Conservation (phyloP, 2,797 vertebrate genomes). For the Anisognathus igniventris region DNA sequence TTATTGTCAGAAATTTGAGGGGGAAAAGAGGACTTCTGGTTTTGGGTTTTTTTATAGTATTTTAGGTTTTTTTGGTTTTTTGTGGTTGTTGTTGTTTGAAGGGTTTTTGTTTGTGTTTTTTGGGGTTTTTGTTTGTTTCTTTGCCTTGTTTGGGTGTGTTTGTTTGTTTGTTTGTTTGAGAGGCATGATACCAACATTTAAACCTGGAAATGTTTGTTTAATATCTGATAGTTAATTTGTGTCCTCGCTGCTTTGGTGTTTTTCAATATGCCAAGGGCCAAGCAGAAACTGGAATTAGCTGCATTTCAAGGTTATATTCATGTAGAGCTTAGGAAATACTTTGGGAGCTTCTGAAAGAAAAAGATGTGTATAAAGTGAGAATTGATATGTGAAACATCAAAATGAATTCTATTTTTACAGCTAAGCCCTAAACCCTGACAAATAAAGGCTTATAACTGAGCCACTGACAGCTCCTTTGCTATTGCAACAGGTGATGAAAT, state of each 20-base stretch:
- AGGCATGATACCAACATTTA: not conserved
- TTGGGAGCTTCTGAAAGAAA: not conserved
- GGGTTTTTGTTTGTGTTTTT: not conserved
- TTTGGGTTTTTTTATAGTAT: rapidly evolving
- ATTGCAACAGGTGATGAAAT: constrained; percentile 32
- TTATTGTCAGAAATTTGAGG: not conserved
- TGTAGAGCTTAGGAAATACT: not conserved
- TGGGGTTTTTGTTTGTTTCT: not conserved
- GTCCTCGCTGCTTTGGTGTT: not conserved
- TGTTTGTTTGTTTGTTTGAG: not conserved
- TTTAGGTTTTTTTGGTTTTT: not conserved
- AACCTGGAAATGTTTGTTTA: not conserved
- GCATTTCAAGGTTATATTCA: not conserved
- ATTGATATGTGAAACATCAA: constrained; percentile 31
- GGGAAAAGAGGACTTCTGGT: not conserved
- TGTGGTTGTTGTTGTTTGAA: not conserved
- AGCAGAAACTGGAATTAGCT: not conserved
- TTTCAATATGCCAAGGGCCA: not conserved
- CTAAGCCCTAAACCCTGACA: constrained; percentile 21
- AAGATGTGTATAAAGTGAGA: not conserved
- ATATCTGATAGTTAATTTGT: not conserved
- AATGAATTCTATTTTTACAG: constrained; percentile 26
- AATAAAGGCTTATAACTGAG: constrained; percentile 35
- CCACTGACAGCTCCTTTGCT: not conserved
- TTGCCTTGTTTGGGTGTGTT: not conserved